phyloP scores from a whole-genome alignment of 2,888 invertebrate species.

The Nomada fabriciana region DNA sequence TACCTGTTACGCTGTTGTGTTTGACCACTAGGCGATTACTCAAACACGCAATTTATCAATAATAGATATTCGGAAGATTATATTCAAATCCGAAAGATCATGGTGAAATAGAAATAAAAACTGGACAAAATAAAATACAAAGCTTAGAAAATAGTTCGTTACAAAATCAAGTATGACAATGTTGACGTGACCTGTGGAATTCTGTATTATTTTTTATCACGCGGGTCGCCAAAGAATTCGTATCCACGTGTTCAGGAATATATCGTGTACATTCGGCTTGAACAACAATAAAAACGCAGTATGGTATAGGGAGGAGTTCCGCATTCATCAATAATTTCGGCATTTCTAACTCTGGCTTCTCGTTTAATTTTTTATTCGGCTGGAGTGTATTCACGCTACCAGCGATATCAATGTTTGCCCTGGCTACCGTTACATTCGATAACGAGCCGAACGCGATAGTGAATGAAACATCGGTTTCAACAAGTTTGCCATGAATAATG shows the following conservation, averaged over 20 bases:
- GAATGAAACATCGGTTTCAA: slow-evolving; percentile 22
- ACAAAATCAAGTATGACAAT: background rate
- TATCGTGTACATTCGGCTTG: background rate
- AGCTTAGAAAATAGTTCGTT: no score
- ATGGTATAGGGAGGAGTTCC: slow-evolving; percentile 1
- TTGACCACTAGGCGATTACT: no score
- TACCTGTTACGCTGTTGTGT: no score
- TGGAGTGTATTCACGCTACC: slow-evolving; percentile 25
- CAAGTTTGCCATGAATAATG: slow-evolving; percentile 20
- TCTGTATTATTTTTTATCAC: background rate
- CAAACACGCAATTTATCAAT: no score
- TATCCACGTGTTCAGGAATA: background rate
- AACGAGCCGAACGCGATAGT: slow-evolving; percentile 14
- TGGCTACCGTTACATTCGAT: background rate
- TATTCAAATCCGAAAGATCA: no score
- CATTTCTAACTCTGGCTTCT: slow-evolving; percentile 22
- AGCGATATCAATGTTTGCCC: slow-evolving; percentile 10
- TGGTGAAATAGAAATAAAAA: no score
- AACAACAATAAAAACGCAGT: background rate
- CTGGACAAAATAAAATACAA: no score
- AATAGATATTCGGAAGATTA: no score
- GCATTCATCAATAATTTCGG: slow-evolving; percentile 44
- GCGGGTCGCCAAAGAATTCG: background rate
- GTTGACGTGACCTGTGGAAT: background rate
- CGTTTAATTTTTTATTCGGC: slow-evolving; percentile 40